A percentile compares a stretch with the other conserved stretches of the same genome.
Conservation (phyloP, 2,888 invertebrate genomes). For the Cerastis rubricosa region DNA sequence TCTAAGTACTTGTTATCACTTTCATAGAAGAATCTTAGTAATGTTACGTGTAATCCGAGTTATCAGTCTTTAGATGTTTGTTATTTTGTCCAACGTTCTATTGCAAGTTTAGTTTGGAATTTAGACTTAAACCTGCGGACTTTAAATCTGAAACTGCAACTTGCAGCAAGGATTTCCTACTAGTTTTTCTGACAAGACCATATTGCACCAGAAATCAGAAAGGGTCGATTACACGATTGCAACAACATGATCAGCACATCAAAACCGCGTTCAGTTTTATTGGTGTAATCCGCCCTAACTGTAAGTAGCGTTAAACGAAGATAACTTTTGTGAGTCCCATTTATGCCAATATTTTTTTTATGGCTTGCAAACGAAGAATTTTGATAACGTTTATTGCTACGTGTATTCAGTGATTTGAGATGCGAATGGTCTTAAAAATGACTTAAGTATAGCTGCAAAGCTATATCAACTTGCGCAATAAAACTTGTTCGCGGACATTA, state of each 20-base stretch:
- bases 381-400: not conserved
- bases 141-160: not conserved
- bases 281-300: not conserved
- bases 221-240: not conserved
- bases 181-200: not conserved
- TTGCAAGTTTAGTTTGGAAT: conserved; percentile 14
- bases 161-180: not conserved
- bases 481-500: conserved; percentile 20
- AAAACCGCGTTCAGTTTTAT: not conserved
- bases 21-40: conserved; percentile 52
- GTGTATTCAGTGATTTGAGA: not conserved
- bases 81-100: conserved; percentile 36
- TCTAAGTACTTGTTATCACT: conserved; percentile 59
- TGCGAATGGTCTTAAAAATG: not conserved
- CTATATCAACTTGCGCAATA: not conserved
- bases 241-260: not conserved
- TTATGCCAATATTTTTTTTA: not conserved
- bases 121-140: not conserved
- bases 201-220: not conserved
- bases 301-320: not conserved
- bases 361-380: not conserved
- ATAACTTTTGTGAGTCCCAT: not conserved
- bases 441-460: not conserved
- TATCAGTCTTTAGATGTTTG: conserved; percentile 53
- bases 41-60: conserved; percentile 44